phyloP scores from a whole-genome alignment of 2,888 invertebrate genomes.

The Thecocarcelia acutangulata region DNA sequence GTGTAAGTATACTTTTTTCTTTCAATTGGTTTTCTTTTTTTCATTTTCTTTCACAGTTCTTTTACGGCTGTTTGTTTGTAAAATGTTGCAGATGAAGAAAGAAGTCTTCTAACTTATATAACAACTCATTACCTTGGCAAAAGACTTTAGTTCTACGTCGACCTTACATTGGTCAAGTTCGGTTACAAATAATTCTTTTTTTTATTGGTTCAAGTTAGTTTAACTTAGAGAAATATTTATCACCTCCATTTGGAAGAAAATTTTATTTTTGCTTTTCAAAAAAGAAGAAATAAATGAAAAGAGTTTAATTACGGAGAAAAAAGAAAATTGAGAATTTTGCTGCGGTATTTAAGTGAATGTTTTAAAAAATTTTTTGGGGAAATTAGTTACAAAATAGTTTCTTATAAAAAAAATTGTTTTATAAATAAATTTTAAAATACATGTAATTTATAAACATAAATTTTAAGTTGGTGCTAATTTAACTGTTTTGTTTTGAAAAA shows the following conservation, averaged over 20 bases:
- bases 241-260: conserved; percentile 6
- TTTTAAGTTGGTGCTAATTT: conserved; percentile 43
- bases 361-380: conserved; percentile 12
- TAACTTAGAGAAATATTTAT: conserved; percentile 1
- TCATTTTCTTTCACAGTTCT: conserved; percentile 60
- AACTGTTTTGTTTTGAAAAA: conserved; percentile 1
- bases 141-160: conserved; percentile 81
- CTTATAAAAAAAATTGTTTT: conserved; percentile 9
- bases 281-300: not conserved
- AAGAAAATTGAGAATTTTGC: conserved; percentile 20
- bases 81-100: conserved; percentile 71
- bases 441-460: not conserved
- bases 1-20: conserved; percentile 40
- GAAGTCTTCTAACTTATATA: conserved; percentile 82
- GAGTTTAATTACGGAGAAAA: conserved; percentile 8
- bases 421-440: not conserved
- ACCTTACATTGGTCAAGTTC: conserved; percentile 81
- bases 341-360: not conserved
- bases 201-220: conserved; percentile 42
- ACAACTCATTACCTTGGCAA: conserved; percentile 81
- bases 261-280: conserved; percentile 9
- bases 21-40: conserved; percentile 28
- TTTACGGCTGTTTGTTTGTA: conserved; percentile 58
- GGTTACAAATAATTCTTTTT: conserved; percentile 68
- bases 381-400: conserved; percentile 8